phyloP scores from a whole-genome alignment of 2,888 invertebrate species.

The Dinocampus coccinellae region DNA sequence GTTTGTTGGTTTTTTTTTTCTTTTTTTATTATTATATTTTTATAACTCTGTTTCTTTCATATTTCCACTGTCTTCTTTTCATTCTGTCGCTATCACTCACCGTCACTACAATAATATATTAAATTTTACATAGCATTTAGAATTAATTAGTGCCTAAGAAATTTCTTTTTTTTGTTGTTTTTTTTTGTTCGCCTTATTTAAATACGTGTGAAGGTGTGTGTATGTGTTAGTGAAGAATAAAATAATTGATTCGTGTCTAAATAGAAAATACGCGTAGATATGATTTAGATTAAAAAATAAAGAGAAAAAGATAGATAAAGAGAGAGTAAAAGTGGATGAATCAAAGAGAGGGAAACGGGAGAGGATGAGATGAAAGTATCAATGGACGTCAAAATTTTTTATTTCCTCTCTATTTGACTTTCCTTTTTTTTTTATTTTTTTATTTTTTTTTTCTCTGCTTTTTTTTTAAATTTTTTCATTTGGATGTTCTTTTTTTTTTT shows the following conservation, averaged over 20 bases:
- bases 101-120: slow-evolving; percentile 49
- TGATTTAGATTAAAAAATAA: background rate
- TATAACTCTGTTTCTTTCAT: too few species aligned
- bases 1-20: too few species aligned
- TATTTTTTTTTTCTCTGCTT: background rate
- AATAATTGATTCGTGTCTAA: background rate
- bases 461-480: background rate
- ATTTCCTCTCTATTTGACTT: background rate
- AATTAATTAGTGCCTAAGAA: slow-evolving; percentile 48
- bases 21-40: too few species aligned
- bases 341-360: background rate
- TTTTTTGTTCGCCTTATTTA: background rate
- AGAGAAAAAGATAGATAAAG: background rate
- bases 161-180: slow-evolving; percentile 29
- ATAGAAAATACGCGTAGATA: background rate
- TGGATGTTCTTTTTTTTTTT: too few species aligned
- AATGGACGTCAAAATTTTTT: background rate
- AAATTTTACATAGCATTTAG: slow-evolving; percentile 51
- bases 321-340: background rate
- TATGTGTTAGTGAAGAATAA: background rate
- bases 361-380: background rate
- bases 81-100: slow-evolving; percentile 42
- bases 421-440: background rate
- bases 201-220: background rate
- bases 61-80: slow-evolving; percentile 14